phyloP scores from a whole-genome alignment of 2,888 invertebrate genomes.

The Lasioglossum pauxillum region DNA sequence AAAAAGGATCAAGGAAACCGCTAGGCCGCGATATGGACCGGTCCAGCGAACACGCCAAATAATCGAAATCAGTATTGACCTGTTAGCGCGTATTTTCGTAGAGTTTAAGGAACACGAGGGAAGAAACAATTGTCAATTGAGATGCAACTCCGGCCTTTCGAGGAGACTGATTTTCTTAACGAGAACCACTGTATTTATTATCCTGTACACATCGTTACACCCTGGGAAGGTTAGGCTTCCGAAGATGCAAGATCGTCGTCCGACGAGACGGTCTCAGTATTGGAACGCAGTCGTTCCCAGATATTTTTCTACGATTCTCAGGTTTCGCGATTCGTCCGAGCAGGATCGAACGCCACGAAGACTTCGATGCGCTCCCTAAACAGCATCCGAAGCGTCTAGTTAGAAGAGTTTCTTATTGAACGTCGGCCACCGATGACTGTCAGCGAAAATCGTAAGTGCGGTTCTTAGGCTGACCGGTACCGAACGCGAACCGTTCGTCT shows the following conservation, averaged over 20 bases:
- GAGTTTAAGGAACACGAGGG: constrained; percentile 57
- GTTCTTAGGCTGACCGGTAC: not conserved
- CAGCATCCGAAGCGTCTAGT: constrained; percentile 17
- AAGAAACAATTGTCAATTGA: constrained; percentile 30
- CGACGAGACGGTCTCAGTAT: constrained; percentile 21
- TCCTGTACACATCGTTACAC: constrained; percentile 20
- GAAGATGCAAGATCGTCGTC: constrained; percentile 13
- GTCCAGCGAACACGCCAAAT: constrained; percentile 78
- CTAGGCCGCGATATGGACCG: constrained; percentile 64
- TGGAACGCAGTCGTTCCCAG: constrained; percentile 5
- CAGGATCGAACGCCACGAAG: constrained; percentile 16
- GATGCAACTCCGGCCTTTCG: constrained; percentile 32
- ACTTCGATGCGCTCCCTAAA: constrained; percentile 26
- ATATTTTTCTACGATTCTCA: constrained; percentile 43
- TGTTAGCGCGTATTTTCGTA: constrained; percentile 69
- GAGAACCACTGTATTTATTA: constrained; percentile 46
- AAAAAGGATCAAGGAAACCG: constrained; percentile 3
- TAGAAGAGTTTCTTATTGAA: not conserved
- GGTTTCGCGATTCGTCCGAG: constrained; percentile 18
- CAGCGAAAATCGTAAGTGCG: not conserved
- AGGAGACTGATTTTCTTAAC: constrained; percentile 57
- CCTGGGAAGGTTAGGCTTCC: constrained; percentile 11
- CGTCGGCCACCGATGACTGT: not conserved
- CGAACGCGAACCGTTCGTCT: not conserved
- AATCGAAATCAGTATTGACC: constrained; percentile 81